Conservation (phyloP, 2,888 invertebrate genomes). For the Synanthedon tipuliformis region DNA sequence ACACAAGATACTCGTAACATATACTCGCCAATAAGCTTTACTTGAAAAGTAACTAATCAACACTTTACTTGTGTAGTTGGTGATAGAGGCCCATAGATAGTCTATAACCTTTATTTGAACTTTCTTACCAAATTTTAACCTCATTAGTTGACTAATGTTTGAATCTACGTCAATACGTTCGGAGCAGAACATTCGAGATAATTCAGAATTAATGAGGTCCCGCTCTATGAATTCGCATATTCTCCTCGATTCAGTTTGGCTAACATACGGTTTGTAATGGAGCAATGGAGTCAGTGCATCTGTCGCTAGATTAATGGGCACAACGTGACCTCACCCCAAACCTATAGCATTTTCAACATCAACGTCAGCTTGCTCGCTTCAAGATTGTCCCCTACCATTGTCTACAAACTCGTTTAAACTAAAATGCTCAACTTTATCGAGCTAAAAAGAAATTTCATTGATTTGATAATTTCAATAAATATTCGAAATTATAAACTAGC, state of each 20-base stretch:
- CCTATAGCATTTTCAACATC: constrained; percentile 20
- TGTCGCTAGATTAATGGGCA: constrained; percentile 38
- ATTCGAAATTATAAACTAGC: too few species aligned
- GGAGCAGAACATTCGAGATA: not conserved
- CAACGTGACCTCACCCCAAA: constrained; percentile 22
- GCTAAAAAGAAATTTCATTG: too few species aligned
- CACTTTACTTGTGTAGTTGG: too few species aligned
- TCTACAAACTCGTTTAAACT: not conserved
- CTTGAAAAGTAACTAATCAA: too few species aligned
- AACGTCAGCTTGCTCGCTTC: constrained; percentile 3
- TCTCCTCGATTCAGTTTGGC: not conserved
- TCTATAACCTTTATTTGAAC: too few species aligned
- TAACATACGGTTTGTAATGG: not conserved
- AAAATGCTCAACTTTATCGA: too few species aligned
- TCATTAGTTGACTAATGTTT: too few species aligned
- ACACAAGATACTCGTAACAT: too few species aligned
- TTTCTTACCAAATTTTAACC: too few species aligned
- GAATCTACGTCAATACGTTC: not conserved
- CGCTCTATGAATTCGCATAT: not conserved
- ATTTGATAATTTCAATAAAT: too few species aligned
- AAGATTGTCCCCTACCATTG: not conserved
- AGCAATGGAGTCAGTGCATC: constrained; percentile 31
- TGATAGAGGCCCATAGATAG: too few species aligned
- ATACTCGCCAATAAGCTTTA: too few species aligned
- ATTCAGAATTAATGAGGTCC: not conserved